A percentile compares a stretch with the other conserved stretches of the same genome.
Conservation (phyloP, 1,140 invertebrate genomes). For the Meteorus sp. region DNA sequence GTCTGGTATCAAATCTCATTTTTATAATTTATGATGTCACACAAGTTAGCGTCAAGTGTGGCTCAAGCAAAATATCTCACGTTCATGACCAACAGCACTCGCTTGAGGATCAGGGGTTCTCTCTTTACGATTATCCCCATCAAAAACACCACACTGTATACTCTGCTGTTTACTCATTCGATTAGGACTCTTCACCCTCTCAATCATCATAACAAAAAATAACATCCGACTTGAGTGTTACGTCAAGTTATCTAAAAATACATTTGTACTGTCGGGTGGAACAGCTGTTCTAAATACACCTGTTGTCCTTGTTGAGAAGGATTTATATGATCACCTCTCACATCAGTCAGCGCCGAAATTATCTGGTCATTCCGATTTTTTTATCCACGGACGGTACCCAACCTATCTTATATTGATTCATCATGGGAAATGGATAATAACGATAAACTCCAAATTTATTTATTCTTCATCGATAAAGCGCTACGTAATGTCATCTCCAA, state of each 20-base stretch:
- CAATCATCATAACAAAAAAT: conserved; percentile 12
- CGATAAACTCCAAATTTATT: not conserved
- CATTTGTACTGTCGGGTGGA: too few relatives aligned
- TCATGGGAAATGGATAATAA: not conserved
- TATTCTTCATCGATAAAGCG: too few relatives aligned
- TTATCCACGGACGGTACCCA: too few relatives aligned
- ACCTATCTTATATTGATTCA: not conserved
- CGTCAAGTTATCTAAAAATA: too few relatives aligned
- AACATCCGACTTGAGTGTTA: too few relatives aligned
- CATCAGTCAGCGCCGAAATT: too few relatives aligned
- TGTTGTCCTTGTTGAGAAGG: too few relatives aligned
- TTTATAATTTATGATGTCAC: conserved; percentile 4
- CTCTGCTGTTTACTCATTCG: conserved; percentile 10
- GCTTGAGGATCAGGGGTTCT: conserved; percentile 33
- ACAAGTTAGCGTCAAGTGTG: not conserved
- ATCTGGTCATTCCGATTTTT: too few relatives aligned
- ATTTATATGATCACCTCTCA: too few relatives aligned
- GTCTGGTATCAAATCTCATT: not conserved
- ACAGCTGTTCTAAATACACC: too few relatives aligned
- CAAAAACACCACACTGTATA: conserved; percentile 16
- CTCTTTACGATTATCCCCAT: conserved; percentile 37
- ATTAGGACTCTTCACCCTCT: conserved; percentile 15
- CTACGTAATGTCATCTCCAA: not conserved
- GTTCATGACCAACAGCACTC: conserved; percentile 41
- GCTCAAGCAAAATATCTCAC: conserved; percentile 1